Conservation (phyloP, 1,140 invertebrate species). For the Drosophila prosaltans region DNA sequence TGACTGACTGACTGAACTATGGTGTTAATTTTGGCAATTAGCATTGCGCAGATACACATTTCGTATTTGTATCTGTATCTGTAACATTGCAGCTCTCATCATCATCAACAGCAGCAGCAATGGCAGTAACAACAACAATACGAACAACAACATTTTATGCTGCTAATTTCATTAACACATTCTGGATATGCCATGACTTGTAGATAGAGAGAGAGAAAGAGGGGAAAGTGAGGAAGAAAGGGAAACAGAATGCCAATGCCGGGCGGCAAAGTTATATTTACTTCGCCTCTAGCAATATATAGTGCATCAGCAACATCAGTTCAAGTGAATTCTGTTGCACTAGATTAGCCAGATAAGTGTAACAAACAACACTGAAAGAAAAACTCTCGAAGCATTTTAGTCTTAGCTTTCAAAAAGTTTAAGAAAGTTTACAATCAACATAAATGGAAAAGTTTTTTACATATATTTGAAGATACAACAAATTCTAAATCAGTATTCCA, state of each 20-base stretch:
- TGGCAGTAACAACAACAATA: slow-evolving; percentile 32
- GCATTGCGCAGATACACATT: slow-evolving; percentile 69
- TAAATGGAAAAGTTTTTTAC: too few relatives aligned
- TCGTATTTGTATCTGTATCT: slow-evolving; percentile 60
- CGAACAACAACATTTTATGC: slow-evolving; percentile 66
- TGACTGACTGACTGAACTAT: slow-evolving; percentile 36
- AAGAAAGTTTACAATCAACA: too few relatives aligned
- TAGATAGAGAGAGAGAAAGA: slow-evolving; percentile 40
- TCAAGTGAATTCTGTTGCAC: slow-evolving; percentile 36
- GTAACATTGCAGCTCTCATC: slow-evolving; percentile 56
- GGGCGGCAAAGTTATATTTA: slow-evolving; percentile 50
- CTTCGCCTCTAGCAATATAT: slow-evolving; percentile 22
- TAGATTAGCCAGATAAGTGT: slow-evolving; percentile 21
- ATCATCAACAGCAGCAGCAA: slow-evolving; percentile 1
- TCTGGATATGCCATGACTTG: slow-evolving; percentile 13
- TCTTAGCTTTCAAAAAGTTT: not conserved
- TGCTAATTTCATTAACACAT: slow-evolving; percentile 83
- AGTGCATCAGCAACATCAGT: slow-evolving; percentile 27
- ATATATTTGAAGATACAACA: too few relatives aligned
- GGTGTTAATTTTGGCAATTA: slow-evolving; percentile 83
- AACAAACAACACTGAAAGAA: slow-evolving; percentile 22
- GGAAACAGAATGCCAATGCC: slow-evolving; percentile 12
- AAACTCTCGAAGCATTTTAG: not conserved
- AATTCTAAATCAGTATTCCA: too few relatives aligned
- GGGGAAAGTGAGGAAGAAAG: not conserved